phyloP scores from a whole-genome alignment of 2,797 vertebrate species.

The Myotis planiceps region DNA sequence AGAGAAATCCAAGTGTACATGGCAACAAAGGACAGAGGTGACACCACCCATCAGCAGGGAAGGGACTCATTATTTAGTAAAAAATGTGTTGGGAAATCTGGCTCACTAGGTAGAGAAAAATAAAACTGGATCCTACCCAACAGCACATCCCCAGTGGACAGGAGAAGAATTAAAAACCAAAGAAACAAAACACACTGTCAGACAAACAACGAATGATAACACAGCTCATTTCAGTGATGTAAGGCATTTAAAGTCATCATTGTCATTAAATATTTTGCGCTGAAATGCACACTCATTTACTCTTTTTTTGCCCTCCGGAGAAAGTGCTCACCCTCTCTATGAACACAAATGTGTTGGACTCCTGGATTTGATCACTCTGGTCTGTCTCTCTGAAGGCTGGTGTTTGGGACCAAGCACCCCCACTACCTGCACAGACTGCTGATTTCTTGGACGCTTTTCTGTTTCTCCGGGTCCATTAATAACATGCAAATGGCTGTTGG shows the following conservation, averaged over 20 bases:
- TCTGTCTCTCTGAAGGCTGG: background rate
- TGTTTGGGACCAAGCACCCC: background rate
- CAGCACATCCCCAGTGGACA: background rate
- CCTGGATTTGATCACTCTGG: background rate
- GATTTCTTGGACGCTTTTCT: constrained; percentile 28
- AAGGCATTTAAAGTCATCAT: background rate
- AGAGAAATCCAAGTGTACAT: background rate
- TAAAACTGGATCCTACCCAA: background rate
- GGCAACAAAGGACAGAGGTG: background rate
- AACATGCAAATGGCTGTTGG: constrained; percentile 59
- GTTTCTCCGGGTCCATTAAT: constrained; percentile 55
- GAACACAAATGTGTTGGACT: background rate
- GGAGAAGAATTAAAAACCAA: background rate
- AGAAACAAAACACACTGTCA: background rate
- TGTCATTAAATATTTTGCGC: background rate
- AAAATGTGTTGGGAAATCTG: background rate
- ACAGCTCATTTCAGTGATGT: background rate
- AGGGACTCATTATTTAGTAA: background rate
- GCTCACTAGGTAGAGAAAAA: background rate
- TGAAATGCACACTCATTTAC: background rate
- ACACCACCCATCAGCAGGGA: background rate
- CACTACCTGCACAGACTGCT: background rate
- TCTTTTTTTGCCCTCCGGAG: background rate
- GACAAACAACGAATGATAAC: background rate
- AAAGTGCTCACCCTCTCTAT: background rate